Evolutionary conservation across 2,797 vertebrate genomes (phyloP).

Genomic region (Hippopotamyrus pictus): DNA sequence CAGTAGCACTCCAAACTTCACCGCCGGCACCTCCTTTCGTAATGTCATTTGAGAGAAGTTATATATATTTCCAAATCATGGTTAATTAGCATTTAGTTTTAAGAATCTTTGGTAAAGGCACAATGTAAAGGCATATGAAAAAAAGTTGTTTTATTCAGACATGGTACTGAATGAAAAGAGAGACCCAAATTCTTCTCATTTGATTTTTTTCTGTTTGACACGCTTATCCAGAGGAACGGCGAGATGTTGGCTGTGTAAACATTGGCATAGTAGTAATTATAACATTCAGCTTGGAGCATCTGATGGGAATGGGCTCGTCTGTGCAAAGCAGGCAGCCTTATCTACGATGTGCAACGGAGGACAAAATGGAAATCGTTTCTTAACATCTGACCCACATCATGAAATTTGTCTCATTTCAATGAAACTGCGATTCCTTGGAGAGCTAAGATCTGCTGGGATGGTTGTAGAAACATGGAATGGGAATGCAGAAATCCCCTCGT

Average conservation of each 20-base stretch:
- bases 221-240: background rate
- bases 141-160: background rate
- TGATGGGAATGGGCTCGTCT: constrained; percentile 49
- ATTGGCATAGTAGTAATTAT: constrained; percentile 73
- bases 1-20: background rate
- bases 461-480: background rate
- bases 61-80: background rate
- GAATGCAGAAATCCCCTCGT: background rate
- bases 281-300: constrained; percentile 73
- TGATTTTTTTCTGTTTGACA: background rate
- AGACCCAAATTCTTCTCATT: background rate
- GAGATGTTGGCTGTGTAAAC: constrained; percentile 70
- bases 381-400: constrained; percentile 61
- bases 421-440: background rate
- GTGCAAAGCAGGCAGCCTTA: constrained; percentile 63
- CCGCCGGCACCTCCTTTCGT: rapidly evolving
- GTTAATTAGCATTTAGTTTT: background rate
- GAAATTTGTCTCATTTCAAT: constrained; percentile 56
- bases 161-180: background rate
- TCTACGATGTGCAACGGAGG: constrained; percentile 65
- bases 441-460: background rate
- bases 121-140: background rate
- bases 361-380: constrained; percentile 70
- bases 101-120: background rate
- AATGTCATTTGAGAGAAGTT: background rate